phyloP scores from a whole-genome alignment of 2,113 vertebrate genomes.

The Anoplopoma fimbria region DNA sequence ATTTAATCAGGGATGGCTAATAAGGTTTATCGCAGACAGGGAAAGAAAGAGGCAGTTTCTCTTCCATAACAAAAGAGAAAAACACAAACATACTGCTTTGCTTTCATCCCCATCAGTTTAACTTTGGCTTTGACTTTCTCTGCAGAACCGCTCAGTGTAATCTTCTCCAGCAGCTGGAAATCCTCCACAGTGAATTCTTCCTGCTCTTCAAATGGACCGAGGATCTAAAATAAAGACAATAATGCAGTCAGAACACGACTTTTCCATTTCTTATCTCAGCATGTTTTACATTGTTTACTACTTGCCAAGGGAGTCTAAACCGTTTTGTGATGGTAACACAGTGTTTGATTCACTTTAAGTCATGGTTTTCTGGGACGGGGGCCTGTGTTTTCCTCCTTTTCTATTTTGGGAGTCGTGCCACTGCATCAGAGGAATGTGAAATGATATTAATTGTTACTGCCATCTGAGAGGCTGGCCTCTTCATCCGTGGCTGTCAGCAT shows the following conservation, averaged over 20 bases:
- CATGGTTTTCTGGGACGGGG: constrained; percentile 22
- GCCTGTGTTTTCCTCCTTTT: constrained; percentile 27
- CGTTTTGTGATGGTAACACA: constrained; percentile 60
- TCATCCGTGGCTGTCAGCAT: constrained; percentile 67
- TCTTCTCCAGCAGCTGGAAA: constrained; percentile 92
- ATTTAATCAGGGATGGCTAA: not conserved
- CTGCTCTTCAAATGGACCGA: constrained; percentile 87
- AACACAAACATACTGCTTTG: constrained; percentile 79
- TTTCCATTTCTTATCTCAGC: constrained; percentile 45
- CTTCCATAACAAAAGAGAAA: constrained; percentile 19
- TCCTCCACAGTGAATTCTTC: constrained; percentile 89
- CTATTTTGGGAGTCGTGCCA: constrained; percentile 53
- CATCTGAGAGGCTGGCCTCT: constrained; percentile 63
- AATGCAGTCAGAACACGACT: constrained; percentile 47
- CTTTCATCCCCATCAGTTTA: constrained; percentile 87
- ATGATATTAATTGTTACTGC: constrained; percentile 75
- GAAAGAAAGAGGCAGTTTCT: not conserved
- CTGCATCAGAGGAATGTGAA: constrained; percentile 61
- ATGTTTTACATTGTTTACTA: constrained; percentile 58
- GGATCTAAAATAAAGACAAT: constrained; percentile 82
- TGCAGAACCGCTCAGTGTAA: constrained; percentile 87
- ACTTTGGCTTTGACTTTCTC: constrained; percentile 90
- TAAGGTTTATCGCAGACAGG: not conserved
- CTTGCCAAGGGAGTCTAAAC: constrained; percentile 45
- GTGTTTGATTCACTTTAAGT: constrained; percentile 58